These are phyloP conservation scores for Haplotaxodon microlepis DNA, from an alignment of 2,113 vertebrate species.

Conservation along the genomic window DNA sequence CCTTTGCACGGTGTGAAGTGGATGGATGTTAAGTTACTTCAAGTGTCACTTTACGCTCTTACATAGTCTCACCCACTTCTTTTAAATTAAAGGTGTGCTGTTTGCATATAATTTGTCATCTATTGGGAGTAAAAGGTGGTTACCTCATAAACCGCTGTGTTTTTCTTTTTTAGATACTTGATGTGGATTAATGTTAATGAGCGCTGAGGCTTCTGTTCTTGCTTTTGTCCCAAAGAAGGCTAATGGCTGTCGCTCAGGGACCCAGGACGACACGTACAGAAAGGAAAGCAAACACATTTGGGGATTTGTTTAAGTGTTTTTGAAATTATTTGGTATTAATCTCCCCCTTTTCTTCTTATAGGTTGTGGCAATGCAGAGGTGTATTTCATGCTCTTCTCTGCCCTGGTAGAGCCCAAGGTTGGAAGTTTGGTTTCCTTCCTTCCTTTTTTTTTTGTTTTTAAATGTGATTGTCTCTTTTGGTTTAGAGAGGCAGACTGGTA, in stretches of 20 bases:
- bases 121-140: background rate
- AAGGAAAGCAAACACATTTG: background rate
- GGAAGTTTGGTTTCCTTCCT: background rate
- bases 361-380: background rate
- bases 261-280: background rate
- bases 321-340: background rate
- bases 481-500: background rate
- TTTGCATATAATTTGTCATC: background rate
- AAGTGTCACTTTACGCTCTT: accelerated
- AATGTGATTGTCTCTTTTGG: background rate
- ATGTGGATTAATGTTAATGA: background rate
- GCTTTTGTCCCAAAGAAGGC: background rate
- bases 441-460: background rate
- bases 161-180: background rate
- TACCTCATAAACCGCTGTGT: background rate
- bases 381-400: background rate
- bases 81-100: background rate
- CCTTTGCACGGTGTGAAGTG: background rate
- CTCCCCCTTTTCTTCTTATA: background rate
- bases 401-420: background rate
- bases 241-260: background rate
- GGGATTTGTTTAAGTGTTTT: background rate
- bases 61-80: background rate
- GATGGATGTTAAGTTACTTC: background rate
- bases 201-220: background rate